Base-by-base conservation (phyloP, 2,113 vertebrate species). In the Tonatia bakeri region DNA sequence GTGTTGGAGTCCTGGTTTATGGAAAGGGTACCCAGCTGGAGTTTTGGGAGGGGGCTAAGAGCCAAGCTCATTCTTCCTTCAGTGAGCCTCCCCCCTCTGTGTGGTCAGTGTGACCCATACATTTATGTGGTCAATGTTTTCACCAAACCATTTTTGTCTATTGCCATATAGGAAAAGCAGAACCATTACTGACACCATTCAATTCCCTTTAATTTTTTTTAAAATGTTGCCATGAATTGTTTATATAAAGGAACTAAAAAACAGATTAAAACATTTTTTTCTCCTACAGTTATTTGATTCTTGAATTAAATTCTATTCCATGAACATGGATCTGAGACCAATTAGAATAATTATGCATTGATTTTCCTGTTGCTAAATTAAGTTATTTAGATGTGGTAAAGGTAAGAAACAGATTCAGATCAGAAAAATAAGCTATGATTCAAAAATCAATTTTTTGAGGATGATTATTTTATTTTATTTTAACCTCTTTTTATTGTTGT, bases 311-410 rank as follows among this genome's bases (percentile, higher is more conserved):
- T 22, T 33, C 33, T 52, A 92, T 93, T 52, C 94, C 81, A 94
- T 85, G 91, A 93, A 88, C 96, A 83, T 36, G 33, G 94, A 92
- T 94, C 91, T 93, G 91, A 95, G 98, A 89, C 64, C 89, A 98
- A 97, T 97, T 97, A 98, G 96, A 97, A 95, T 91, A 97, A 96
- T 98, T 97, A 97, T 95, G 83, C 88, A 96, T 98, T 96, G 96
- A 94, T 70, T 95, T 80, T 94, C 92, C 89, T 97, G 28, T 70
- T 97, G 88, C 90, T 97, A 92, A 92, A 95, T 97, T 96, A 97
- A 79, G 86, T 97, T 91, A 0, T 7, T 83, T 95, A 76, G 64
- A 89, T 93, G 56, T 96, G 61, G 45, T 50, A 54, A 97, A 96
- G 98, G 87, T 93, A 72, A 96, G 72, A 95, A 97, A 96, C 12